Conservation (phyloP, 2,113 vertebrate species). For the Datnioides undecimradiatus region DNA sequence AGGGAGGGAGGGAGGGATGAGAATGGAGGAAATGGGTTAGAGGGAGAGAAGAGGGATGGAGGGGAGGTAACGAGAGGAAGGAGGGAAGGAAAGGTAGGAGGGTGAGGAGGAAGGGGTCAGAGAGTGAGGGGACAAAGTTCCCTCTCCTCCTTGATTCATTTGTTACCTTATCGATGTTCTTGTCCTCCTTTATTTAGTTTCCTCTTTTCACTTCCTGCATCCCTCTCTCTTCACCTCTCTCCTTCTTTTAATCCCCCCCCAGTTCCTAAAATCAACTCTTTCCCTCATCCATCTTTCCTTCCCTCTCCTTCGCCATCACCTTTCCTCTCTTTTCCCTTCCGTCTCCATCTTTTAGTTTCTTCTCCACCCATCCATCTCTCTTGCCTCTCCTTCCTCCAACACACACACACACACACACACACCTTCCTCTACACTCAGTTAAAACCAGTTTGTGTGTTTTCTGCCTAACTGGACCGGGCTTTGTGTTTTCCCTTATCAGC, state of each 20-base stretch:
- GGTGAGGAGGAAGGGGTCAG: not conserved
- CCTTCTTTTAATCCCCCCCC: too few relatives aligned
- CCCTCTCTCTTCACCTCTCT: not conserved
- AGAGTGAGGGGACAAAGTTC: too few relatives aligned
- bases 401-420: too few relatives aligned
- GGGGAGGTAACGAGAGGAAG: not conserved
- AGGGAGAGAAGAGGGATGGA: not conserved
- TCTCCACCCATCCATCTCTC: not conserved
- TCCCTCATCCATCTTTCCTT: not conserved
- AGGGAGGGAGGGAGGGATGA: not conserved
- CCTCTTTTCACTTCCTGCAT: not conserved
- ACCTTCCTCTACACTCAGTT: slow-evolving; percentile 1
- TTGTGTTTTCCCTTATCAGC: slow-evolving; percentile 29
- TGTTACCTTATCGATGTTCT: not conserved
- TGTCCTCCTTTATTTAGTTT: not conserved
- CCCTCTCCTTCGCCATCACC: not conserved
- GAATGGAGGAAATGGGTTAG: not conserved
- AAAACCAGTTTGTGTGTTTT: not conserved
- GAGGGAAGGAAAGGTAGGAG: too few relatives aligned
- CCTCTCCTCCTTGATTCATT: not conserved
- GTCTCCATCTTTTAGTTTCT: too few relatives aligned
- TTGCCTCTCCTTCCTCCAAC: not conserved
- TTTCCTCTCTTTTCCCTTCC: too few relatives aligned
- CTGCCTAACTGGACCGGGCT: slow-evolving; percentile 7
- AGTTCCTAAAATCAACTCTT: not conserved